phyloP scores from a whole-genome alignment of 2,888 invertebrate species.

The Heteromyza rotundicornis region DNA sequence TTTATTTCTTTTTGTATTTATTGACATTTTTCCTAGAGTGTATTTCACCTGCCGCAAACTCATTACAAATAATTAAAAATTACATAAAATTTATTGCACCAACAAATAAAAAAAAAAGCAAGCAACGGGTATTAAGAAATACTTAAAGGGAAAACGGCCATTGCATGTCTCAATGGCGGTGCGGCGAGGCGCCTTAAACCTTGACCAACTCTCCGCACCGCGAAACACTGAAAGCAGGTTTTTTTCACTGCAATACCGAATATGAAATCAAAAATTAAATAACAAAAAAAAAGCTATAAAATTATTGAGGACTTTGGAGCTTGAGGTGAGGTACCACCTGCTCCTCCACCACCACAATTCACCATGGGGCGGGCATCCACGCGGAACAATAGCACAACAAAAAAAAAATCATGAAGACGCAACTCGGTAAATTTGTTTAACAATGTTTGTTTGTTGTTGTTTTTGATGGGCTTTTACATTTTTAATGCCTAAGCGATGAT shows the following conservation, averaged over 20 bases:
- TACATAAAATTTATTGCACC: conserved; percentile 5
- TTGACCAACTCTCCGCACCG: conserved; percentile 15
- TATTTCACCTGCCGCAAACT: not conserved
- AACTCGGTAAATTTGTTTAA: too few species aligned
- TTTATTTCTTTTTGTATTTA: too few species aligned
- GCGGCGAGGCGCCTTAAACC: not conserved
- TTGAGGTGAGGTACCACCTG: too few species aligned
- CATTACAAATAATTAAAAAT: not conserved
- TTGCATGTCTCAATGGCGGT: conserved; percentile 13
- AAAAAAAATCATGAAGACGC: not conserved
- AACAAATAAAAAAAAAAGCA: not conserved
- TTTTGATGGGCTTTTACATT: not conserved
- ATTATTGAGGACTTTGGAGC: too few species aligned
- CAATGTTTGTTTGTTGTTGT: not conserved
- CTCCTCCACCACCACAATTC: too few species aligned
- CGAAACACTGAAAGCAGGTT: too few species aligned
- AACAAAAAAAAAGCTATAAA: too few species aligned
- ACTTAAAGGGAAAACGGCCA: not conserved
- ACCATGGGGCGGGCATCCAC: conserved; percentile 5
- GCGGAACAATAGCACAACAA: not conserved
- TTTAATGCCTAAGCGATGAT: not conserved
- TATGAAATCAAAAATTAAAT: too few species aligned
- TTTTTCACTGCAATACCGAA: too few species aligned
- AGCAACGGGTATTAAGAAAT: not conserved
- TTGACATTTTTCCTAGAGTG: not conserved